A percentile compares a stretch with the other conserved stretches of the same genome.
phyloP scores from a whole-genome alignment of 2,113 vertebrate species.

The Felis chaus region DNA sequence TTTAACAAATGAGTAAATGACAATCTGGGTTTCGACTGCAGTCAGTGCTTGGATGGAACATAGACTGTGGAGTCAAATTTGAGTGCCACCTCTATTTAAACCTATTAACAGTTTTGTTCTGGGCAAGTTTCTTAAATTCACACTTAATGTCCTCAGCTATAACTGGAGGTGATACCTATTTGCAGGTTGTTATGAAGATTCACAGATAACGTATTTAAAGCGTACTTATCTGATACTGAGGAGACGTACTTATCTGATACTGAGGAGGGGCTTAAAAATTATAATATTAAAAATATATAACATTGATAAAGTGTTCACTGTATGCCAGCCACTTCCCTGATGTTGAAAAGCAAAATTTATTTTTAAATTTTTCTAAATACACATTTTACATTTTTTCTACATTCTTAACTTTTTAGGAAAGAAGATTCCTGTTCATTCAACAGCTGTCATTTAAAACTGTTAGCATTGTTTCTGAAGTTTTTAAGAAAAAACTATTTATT shows the following conservation, averaged over 20 bases:
- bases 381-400: background rate
- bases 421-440: background rate
- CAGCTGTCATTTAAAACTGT: conserved; percentile 7
- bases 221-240: background rate
- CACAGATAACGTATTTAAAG: background rate
- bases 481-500: background rate
- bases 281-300: background rate
- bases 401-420: background rate
- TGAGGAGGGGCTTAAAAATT: background rate
- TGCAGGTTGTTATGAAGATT: background rate
- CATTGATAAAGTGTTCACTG: background rate
- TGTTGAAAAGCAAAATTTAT: conserved; percentile 40
- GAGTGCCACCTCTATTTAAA: background rate
- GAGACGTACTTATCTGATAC: background rate
- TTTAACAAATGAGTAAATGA: background rate
- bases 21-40: background rate
- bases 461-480: background rate
- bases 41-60: background rate
- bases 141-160: background rate
- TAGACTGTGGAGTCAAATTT: background rate
- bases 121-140: background rate
- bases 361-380: background rate
- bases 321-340: conserved; percentile 82
- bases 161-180: background rate
- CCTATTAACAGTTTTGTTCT: background rate